phyloP scores from a whole-genome alignment of 2,797 vertebrate genomes.

The Paratrypauchen microcephalus region DNA sequence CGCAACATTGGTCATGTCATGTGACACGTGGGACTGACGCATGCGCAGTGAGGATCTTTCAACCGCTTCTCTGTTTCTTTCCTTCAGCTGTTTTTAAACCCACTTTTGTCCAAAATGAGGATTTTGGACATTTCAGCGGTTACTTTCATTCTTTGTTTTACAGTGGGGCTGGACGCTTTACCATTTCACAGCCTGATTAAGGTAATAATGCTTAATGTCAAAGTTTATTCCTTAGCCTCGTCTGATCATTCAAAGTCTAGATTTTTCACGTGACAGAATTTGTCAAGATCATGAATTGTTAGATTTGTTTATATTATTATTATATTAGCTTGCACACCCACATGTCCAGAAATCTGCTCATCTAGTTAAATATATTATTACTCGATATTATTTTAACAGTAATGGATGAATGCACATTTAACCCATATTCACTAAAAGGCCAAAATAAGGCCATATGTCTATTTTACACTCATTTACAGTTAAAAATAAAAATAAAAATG shows the following conservation, averaged over 20 bases:
- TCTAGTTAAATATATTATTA: too few species aligned
- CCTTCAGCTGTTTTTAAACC: neutral
- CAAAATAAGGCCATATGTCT: too few species aligned
- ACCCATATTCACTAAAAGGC: too few species aligned
- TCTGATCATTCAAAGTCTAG: neutral
- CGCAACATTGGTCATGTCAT: constrained; percentile 39
- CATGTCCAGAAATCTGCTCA: neutral
- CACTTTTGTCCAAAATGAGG: constrained; percentile 25
- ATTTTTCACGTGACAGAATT: constrained; percentile 1
- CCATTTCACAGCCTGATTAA: constrained; percentile 2
- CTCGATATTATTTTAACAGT: too few species aligned
- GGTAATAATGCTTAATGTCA: constrained; percentile 28
- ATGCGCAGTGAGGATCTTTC: constrained; percentile 3
- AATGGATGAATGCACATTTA: too few species aligned
- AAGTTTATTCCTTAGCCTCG: neutral
- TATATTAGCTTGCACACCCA: neutral
- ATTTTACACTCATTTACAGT: too few species aligned
- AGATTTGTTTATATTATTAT: neutral
- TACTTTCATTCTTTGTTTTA: fast-evolving
- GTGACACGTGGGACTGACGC: neutral
- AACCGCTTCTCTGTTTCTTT: fast-evolving
- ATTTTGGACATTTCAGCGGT: fast-evolving
- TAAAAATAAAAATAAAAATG: too few species aligned
- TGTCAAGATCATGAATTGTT: neutral
- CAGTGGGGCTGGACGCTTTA: neutral